Percentiles rank a stretch among this genome's conserved stretches.
Evolutionary conservation across 2,113 vertebrate genomes (phyloP).

Genomic region (Archocentrus centrarchus): DNA sequence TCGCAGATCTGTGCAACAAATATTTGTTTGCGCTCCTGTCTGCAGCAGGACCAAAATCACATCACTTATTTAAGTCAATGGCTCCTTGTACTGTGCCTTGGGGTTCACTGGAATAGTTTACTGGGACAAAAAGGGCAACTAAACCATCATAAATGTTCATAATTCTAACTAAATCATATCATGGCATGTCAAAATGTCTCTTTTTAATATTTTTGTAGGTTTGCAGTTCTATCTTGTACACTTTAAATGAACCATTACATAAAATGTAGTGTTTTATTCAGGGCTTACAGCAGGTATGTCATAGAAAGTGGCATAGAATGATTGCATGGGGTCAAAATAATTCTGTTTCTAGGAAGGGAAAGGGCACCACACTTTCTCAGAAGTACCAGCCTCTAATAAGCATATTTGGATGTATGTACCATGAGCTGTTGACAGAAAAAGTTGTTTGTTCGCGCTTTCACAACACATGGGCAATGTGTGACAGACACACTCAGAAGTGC

Average conservation of each 20-base stretch:
- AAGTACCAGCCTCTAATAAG: not conserved
- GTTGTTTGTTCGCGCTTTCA: slow-evolving; percentile 24
- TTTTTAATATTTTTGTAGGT: not conserved
- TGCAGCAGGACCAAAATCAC: not conserved
- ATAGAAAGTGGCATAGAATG: not conserved
- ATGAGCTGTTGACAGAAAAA: not conserved
- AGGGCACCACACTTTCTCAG: slow-evolving; percentile 1
- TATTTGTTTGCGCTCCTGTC: not conserved
- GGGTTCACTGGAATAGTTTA: not conserved
- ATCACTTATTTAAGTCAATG: not conserved
- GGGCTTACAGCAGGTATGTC: not conserved
- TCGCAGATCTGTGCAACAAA: not conserved
- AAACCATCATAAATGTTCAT: not conserved
- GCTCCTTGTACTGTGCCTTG: not conserved
- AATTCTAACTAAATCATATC: not conserved
- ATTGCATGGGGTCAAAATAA: not conserved
- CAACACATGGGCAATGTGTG: not conserved
- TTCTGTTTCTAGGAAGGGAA: slow-evolving; percentile 12
- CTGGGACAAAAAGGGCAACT: not conserved
- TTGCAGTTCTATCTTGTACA: not conserved
- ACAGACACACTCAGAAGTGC: not conserved
- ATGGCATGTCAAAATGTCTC: not conserved
- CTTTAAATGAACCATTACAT: too few relatives aligned
- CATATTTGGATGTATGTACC: not conserved
- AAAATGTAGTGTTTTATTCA: too few relatives aligned